Conservation (phyloP, 1,140 invertebrate genomes). For the Cecropterus lyciades region DNA sequence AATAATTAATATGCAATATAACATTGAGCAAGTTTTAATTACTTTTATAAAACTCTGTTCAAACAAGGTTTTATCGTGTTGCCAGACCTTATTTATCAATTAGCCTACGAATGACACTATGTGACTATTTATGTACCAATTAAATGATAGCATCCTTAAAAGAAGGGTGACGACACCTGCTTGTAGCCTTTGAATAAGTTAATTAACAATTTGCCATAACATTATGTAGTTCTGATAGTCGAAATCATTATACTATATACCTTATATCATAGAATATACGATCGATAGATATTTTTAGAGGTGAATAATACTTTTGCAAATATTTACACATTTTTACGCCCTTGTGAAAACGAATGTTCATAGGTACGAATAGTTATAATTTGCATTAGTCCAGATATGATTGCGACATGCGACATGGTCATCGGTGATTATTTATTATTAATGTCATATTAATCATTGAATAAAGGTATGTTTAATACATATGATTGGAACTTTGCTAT, state of each 20-base stretch:
- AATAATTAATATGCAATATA: no score
- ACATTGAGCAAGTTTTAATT: constrained; percentile 13
- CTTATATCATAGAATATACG: constrained; percentile 1
- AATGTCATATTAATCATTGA: constrained; percentile 67
- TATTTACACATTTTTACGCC: constrained; percentile 16
- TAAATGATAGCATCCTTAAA: constrained; percentile 43
- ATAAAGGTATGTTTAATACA: constrained; percentile 61
- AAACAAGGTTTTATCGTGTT: constrained; percentile 17
- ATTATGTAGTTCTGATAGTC: not conserved
- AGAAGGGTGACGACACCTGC: constrained; percentile 50
- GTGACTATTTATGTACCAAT: constrained; percentile 45
- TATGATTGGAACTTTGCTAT: no score
- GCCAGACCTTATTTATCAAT: constrained; percentile 34
- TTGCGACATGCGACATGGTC: constrained; percentile 35
- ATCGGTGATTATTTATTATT: constrained; percentile 54
- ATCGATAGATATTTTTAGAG: not conserved
- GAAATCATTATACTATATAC: not conserved
- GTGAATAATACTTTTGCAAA: not conserved
- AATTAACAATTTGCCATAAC: constrained; percentile 7
- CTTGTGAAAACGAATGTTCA: constrained; percentile 15
- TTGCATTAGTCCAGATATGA: constrained; percentile 8
- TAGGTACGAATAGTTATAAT: constrained; percentile 5
- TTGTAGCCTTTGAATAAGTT: constrained; percentile 20
- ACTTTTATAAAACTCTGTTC: not conserved
- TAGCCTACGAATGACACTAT: constrained; percentile 43